Conservation (phyloP, 2,888 invertebrate species). For the Cosmia pyralina region DNA sequence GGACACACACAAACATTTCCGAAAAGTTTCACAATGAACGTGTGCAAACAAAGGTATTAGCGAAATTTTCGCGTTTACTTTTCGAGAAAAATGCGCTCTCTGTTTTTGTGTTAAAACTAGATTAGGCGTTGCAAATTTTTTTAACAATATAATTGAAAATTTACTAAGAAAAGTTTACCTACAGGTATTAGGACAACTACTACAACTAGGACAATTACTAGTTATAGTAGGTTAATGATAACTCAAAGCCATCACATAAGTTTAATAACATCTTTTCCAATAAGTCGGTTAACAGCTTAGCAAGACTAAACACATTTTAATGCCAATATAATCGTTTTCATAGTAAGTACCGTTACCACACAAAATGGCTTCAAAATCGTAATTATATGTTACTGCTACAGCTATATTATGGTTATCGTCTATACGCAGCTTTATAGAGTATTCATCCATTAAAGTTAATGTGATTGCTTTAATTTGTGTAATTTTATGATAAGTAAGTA, state of each 20-base stretch:
- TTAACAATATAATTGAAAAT: not conserved
- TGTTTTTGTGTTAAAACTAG: not conserved
- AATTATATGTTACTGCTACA: constrained; percentile 30
- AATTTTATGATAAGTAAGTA: constrained; percentile 1
- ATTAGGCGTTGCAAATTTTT: not conserved
- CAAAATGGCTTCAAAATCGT: constrained; percentile 35
- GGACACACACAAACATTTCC: no score
- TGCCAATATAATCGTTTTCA: constrained; percentile 45
- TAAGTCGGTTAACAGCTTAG: not conserved
- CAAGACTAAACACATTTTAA: constrained; percentile 41
- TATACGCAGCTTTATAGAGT: constrained; percentile 10
- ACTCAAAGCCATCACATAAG: not conserved
- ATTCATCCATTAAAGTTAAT: constrained; percentile 24
- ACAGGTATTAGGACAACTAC: no score
- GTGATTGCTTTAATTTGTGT: constrained; percentile 23
- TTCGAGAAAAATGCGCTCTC: not conserved
- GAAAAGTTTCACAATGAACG: not conserved
- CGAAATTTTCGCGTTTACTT: not conserved
- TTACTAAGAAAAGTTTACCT: not conserved
- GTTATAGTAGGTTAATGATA: no score
- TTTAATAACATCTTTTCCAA: not conserved
- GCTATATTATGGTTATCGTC: constrained; percentile 26
- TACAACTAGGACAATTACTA: no score
- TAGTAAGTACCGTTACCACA: constrained; percentile 1
- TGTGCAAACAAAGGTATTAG: not conserved